phyloP scores from a whole-genome alignment of 2,797 vertebrate species.

The Sebastes steindachneri region DNA sequence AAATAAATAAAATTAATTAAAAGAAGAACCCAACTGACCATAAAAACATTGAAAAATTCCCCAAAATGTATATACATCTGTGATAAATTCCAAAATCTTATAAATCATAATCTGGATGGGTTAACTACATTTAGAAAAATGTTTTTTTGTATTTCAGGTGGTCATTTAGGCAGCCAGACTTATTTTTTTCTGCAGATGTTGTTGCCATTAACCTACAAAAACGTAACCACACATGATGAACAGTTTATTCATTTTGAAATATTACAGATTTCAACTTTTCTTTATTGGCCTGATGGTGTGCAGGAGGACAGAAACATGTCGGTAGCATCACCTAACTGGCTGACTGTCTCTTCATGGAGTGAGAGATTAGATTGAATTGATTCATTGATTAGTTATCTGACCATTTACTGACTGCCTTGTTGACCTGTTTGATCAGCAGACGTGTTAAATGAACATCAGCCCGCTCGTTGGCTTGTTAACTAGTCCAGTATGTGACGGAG shows the following conservation, averaged over 20 bases:
- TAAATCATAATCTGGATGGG: no score
- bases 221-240: neutral
- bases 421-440: neutral
- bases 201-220: accelerated
- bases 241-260: neutral
- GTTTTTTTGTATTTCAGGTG: neutral
- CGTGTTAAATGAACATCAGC: neutral
- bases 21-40: no score
- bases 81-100: no score
- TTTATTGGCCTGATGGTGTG: neutral
- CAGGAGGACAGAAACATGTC: neutral
- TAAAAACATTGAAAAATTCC: no score
- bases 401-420: neutral
- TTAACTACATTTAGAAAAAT: no score
- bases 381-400: neutral
- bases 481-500: neutral
- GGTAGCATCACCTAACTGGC: neutral
- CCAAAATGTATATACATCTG: no score
- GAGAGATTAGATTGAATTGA: neutral
- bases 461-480: neutral
- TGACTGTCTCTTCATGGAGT: neutral
- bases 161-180: neutral
- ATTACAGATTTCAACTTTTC: neutral
- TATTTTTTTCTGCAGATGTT: neutral
- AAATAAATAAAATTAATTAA: no score